phyloP scores from a whole-genome alignment of 2,113 vertebrate genomes.

The Mormoops blainvillei region DNA sequence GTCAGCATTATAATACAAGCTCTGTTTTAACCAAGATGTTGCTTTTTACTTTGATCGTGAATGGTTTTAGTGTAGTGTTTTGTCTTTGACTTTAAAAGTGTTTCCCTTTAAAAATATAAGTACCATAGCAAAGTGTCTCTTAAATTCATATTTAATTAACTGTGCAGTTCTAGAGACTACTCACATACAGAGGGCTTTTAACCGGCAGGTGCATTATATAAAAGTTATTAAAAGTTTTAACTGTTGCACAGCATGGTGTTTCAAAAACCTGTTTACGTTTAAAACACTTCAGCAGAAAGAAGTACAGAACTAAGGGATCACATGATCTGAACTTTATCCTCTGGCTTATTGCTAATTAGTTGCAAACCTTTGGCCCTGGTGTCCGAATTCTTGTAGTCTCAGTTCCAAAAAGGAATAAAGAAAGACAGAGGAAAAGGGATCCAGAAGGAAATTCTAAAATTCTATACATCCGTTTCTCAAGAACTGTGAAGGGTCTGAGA shows the following conservation, averaged over 20 bases:
- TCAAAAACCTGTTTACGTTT: not conserved
- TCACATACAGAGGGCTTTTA: not conserved
- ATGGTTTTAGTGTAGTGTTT: not conserved
- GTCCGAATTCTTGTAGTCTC: not conserved
- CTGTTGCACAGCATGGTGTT: not conserved
- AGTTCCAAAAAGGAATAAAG: not conserved
- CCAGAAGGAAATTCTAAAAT: not conserved
- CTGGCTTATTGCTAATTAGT: not conserved
- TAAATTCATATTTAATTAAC: not conserved
- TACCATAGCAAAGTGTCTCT: not conserved
- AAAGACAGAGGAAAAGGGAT: not conserved
- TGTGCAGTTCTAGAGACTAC: not conserved
- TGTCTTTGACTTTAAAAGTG: not conserved
- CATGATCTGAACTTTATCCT: not conserved
- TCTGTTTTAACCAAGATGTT: not conserved
- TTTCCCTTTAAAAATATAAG: conserved; percentile 6
- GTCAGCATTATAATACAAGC: not conserved
- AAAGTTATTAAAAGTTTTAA: not conserved
- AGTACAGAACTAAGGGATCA: not conserved
- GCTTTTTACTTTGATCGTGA: not conserved
- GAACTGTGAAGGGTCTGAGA: not conserved
- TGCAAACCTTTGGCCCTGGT: not conserved
- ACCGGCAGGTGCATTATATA: not conserved
- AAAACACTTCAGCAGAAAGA: not conserved
- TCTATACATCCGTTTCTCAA: not conserved